Conservation (phyloP, 1,140 invertebrate genomes). For the Drosophila truncata region DNA sequence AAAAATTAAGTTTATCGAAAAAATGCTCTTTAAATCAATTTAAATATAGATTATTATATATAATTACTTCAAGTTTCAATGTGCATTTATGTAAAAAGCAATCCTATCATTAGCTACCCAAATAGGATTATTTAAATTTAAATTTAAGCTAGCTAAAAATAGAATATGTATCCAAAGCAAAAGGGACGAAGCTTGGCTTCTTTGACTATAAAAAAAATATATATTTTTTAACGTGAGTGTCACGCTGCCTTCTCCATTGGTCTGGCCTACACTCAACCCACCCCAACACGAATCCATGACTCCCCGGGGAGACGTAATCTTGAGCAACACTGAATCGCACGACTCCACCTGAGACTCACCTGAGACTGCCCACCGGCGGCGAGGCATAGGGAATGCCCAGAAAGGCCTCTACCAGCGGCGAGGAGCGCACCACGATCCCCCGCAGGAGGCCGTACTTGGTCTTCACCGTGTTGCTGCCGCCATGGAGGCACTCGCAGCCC, state of each 20-base stretch:
- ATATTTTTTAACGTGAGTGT: slow-evolving; percentile 4
- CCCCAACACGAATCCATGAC: not conserved
- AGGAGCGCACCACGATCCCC: slow-evolving; percentile 92
- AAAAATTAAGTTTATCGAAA: too few relatives aligned
- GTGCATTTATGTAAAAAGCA: not conserved
- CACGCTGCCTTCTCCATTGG: slow-evolving; percentile 25
- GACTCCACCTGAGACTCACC: slow-evolving; percentile 67
- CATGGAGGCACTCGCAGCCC: slow-evolving; percentile 75
- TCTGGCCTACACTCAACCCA: not conserved
- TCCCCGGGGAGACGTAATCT: slow-evolving; percentile 35
- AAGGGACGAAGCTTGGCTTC: not conserved
- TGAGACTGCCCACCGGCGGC: slow-evolving; percentile 86
- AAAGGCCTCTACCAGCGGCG: slow-evolving; percentile 95
- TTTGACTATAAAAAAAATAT: not conserved
- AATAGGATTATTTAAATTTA: not conserved
- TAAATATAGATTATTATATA: not conserved
- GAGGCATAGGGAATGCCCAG: slow-evolving; percentile 96
- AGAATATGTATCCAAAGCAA: not conserved
- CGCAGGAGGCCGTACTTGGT: slow-evolving; percentile 95
- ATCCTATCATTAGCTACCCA: not conserved
- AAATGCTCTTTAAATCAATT: too few relatives aligned
- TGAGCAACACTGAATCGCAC: slow-evolving; percentile 24
- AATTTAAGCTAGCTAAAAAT: not conserved
- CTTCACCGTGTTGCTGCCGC: slow-evolving; percentile 90
- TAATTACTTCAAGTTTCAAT: not conserved